Evolutionary conservation across 2,797 vertebrate genomes (phyloP), one percentile per base, ranked within the genome.

Genomic region (Sparidentex hasta): DNA sequence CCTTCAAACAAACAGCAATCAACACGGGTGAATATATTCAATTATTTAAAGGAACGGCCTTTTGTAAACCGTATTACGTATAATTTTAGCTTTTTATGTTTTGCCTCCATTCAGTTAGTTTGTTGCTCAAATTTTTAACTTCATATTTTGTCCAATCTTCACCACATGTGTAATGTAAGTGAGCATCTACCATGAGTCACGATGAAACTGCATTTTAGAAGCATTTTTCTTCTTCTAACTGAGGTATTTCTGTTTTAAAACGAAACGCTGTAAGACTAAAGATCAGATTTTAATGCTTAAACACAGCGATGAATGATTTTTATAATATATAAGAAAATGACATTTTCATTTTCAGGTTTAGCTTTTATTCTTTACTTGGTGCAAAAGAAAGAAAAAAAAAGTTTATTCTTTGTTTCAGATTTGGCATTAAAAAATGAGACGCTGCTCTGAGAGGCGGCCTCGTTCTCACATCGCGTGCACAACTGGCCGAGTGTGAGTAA

Each of bases 191-290:
- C 25, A 16, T 11, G 11, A 66, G 14, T 17, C 48, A 41, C 7
- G 52, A 51, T 65, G 13, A 50, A 18, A 50, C 44, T n/a, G 46
- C 46, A 48, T 29, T 48, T 48, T 29, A 21, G 17, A 33, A 52
- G 14, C 8, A 0, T 51, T 2, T 21, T 11, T 11, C 29, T 57
- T 18, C 27, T 8, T 41, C 48, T 41, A 0, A 41, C 0, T 17
- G 11, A 23, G 21, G 20, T 33, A 38, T 51, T 51, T 38, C 4
- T 13, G 29, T 65, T 0, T 33, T 65, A 12, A 38, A 65, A 48
- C 5, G 7, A 48, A 25, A 64, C 14, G n/a, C 25, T 8, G 17
- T 11, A 1, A 7, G 29, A 33, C 33, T 33, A 33, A 33, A 33
- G 33, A 33, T 33, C 33, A 33, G 33, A 33, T 33, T 33, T 33